A percentile compares a stretch with the other conserved stretches of the same genome.
Evolutionary conservation across 2,797 vertebrate genomes (phyloP).

Genomic region (Chlorospingus semifuscus): DNA sequence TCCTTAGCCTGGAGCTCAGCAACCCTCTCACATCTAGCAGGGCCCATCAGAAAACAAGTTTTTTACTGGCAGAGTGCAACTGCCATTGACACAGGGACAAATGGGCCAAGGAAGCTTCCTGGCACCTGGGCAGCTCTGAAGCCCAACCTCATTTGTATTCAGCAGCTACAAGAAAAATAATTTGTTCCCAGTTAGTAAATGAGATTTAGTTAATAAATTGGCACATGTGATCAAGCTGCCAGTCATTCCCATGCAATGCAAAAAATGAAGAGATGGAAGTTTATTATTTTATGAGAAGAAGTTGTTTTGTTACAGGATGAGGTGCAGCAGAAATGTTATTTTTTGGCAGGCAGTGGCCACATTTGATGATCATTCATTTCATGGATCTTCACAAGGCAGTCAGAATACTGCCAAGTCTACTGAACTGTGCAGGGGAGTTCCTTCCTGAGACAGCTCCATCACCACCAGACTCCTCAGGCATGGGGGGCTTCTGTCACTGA

Average conservation of each 20-base stretch:
- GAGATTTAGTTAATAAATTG: slow-evolving; percentile 36
- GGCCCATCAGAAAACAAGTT: background rate
- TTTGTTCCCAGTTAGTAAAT: slow-evolving; percentile 25
- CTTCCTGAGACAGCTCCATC: background rate
- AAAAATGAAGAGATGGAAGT: slow-evolving; percentile 9
- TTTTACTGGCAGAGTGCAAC: background rate
- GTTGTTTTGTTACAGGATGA: background rate
- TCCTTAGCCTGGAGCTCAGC: background rate
- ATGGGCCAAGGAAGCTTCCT: background rate
- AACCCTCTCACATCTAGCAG: background rate
- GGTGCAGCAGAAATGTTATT: background rate
- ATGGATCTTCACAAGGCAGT: background rate
- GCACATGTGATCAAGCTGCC: background rate
- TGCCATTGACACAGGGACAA: background rate
- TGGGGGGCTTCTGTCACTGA: background rate
- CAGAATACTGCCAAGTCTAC: background rate
- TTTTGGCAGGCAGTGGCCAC: background rate
- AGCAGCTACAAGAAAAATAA: background rate
- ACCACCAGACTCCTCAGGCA: background rate
- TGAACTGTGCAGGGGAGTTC: background rate
- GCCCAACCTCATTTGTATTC: background rate
- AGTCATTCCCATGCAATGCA: background rate
- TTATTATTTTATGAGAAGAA: background rate
- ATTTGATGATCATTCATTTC: background rate
- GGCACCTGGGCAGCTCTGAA: background rate